These are phyloP conservation scores for Falco columbarius DNA, from an alignment of 2,797 vertebrate genomes.

Conservation along the genomic window DNA sequence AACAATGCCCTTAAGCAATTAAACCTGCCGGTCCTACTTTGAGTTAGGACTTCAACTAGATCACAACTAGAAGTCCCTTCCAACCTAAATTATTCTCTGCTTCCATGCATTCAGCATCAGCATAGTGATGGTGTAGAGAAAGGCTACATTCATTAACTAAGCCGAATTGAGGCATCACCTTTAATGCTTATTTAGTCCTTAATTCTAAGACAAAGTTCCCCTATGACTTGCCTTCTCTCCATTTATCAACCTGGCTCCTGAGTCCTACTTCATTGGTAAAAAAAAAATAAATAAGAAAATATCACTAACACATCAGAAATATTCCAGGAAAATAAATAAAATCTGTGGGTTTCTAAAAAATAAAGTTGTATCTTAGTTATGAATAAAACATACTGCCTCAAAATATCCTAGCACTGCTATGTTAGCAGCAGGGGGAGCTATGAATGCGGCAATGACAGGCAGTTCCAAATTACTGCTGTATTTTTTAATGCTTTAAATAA, in stretches of 20 bases:
- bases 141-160: not conserved
- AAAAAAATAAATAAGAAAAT: not conserved
- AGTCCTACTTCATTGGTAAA: not conserved
- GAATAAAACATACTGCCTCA: not conserved
- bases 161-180: not conserved
- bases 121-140: not conserved
- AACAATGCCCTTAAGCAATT: not conserved
- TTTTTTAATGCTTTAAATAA: not conserved
- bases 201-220: not conserved
- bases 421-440: slow-evolving; percentile 63
- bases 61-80: not conserved
- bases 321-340: not conserved
- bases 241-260: not conserved
- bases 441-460: not conserved
- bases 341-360: not conserved
- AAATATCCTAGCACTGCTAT: not conserved
- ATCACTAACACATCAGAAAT: not conserved
- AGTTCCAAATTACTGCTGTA: not conserved
- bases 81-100: not conserved
- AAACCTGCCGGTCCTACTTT: not conserved
- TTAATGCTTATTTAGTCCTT: not conserved
- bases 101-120: not conserved
- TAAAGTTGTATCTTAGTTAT: not conserved
- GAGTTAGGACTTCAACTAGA: not conserved
- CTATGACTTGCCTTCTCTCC: not conserved